These are phyloP conservation scores for Arctocebus calabarensis DNA, from an alignment of 2,797 vertebrate species.

Conservation along the genomic window DNA sequence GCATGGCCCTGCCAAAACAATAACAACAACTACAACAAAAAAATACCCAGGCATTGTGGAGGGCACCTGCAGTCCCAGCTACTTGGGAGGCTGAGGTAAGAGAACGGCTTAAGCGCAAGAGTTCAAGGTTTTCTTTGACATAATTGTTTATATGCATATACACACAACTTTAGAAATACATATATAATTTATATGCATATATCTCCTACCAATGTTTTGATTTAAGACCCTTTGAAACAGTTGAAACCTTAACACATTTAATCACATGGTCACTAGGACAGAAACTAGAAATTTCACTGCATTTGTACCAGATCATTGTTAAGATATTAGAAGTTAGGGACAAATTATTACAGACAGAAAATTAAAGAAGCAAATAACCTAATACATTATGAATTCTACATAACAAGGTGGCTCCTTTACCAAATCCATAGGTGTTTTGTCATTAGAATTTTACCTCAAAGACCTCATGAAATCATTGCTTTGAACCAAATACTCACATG, in stretches of 20 bases:
- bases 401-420: neutral
- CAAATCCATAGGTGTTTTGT: neutral
- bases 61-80: too few relatives aligned
- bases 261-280: neutral
- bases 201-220: neutral
- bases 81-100: too few relatives aligned
- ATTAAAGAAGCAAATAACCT: neutral
- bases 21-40: too few relatives aligned
- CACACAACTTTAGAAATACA: neutral
- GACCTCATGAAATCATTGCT: slow-evolving; percentile 35
- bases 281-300: slow-evolving; percentile 49
- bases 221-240: neutral
- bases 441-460: slow-evolving; percentile 46
- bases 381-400: neutral
- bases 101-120: too few relatives aligned
- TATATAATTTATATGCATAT: neutral
- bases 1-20: too few relatives aligned
- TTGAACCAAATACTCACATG: slow-evolving; percentile 30
- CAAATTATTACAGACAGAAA: neutral
- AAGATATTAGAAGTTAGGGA: neutral
- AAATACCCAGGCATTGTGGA: too few relatives aligned
- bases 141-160: neutral
- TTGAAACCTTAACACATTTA: neutral
- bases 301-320: neutral
- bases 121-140: neutral